phyloP scores from a whole-genome alignment of 2,113 vertebrate genomes.

The Cebidichthys violaceus region DNA sequence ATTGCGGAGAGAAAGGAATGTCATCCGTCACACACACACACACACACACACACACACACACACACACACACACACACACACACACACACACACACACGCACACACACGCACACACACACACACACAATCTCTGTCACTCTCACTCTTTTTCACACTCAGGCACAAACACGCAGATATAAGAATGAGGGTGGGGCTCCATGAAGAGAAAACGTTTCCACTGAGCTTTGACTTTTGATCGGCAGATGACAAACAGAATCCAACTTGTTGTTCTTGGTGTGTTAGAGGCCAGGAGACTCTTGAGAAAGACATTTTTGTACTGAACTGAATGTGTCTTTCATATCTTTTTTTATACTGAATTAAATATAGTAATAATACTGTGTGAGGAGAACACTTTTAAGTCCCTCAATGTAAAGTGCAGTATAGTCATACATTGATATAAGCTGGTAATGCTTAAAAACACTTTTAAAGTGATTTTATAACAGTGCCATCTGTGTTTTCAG shows the following conservation, averaged over 20 bases:
- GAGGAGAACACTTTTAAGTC: neutral
- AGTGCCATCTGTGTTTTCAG: neutral
- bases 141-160: constrained; percentile 12
- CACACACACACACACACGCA: neutral
- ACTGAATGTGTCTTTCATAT: neutral
- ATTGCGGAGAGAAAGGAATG: constrained; percentile 22
- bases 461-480: neutral
- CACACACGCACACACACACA: neutral
- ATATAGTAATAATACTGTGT: neutral
- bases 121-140: constrained; percentile 6
- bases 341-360: neutral
- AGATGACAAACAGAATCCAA: neutral
- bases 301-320: neutral
- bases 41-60: neutral
- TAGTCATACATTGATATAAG: neutral
- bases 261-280: neutral
- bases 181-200: constrained; percentile 5
- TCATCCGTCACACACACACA: neutral
- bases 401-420: neutral
- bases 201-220: constrained; percentile 13
- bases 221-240: neutral
- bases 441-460: neutral
- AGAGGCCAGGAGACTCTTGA: neutral
- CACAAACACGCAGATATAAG: constrained; percentile 1
- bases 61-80: neutral